These are phyloP conservation scores for Cirrhinus molitorella DNA, from an alignment of 2,797 vertebrate genomes.

Conservation along the genomic window DNA sequence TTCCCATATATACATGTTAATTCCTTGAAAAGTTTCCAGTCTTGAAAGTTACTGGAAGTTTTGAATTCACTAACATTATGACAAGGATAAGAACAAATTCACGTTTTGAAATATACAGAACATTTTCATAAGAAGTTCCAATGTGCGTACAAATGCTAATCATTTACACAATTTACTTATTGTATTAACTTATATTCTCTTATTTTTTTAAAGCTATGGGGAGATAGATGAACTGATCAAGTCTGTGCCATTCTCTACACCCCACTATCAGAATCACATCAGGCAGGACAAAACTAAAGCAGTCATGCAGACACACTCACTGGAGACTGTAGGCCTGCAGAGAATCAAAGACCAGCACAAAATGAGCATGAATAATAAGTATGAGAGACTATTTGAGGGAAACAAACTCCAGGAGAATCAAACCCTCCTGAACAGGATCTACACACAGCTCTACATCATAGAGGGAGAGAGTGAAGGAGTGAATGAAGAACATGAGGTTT, in stretches of 20 bases:
- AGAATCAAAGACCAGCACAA: background rate
- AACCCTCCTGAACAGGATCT: background rate
- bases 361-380: background rate
- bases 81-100: no score
- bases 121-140: no score
- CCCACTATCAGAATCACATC: background rate
- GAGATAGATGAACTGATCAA: background rate
- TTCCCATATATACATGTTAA: no score
- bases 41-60: no score
- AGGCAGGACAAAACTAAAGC: background rate
- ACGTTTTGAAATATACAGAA: no score
- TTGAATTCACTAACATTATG: no score
- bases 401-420: rapidly evolving
- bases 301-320: background rate
- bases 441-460: background rate
- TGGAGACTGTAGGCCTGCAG: background rate
- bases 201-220: background rate
- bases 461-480: background rate
- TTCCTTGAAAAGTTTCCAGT: no score
- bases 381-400: background rate
- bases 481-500: background rate
- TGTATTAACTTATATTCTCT: background rate
- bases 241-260: background rate
- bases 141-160: no score
- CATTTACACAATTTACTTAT: no score